Evolutionary conservation across 2,888 invertebrate species (phyloP), one percentile per base, ranked within the genome.

Genomic region (Caenorhabditis zanzibari): DNA sequence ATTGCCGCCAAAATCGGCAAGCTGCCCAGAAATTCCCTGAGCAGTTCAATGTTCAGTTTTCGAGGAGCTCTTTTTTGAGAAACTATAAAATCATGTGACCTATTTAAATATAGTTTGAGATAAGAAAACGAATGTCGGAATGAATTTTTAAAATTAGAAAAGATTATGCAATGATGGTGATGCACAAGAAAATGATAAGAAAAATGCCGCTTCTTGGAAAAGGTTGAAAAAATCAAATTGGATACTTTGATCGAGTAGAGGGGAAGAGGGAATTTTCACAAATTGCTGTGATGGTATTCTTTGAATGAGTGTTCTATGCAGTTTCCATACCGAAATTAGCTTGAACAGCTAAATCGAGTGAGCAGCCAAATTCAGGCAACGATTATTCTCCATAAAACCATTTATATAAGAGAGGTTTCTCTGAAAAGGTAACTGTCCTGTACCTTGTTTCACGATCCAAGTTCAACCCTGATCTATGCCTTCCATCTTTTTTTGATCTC

Each of bases 131-230:
- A 63, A 38, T 52, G 63, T 44, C 38, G 73, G 52, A 63, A 74
- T 74, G 73, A 74, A 64, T 74, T 74, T 74, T 64, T 41, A 74
- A 74, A 74, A 56, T 56, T 64, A 44, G 47, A 28, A 56, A 73
- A 38, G 28, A 41, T 28, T 19, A 49, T 24, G 54, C 2, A 26
- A 7, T 54, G 26, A 54, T 54, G 14, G 22, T 54, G 54, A 54
- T 26, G 54, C 24, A 54, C 22, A 35, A 38, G 69, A 58, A 63
- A 63, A 1, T 24, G 63, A 63, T 63, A 47, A 63, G 44, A 47
- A 24, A n/a, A 14, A 38, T 24, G 47, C 6, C 26, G 26, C 52
- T 66, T 49, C 14, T 52, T 9, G 10, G 28, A 10, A 35, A 19
- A 52, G 14, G 41, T 16, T 38, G 16, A n/a, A 56, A 69, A 49